Evolutionary conservation across 2,797 vertebrate species (phyloP).

Genomic region (Sebastes flavidus): DNA sequence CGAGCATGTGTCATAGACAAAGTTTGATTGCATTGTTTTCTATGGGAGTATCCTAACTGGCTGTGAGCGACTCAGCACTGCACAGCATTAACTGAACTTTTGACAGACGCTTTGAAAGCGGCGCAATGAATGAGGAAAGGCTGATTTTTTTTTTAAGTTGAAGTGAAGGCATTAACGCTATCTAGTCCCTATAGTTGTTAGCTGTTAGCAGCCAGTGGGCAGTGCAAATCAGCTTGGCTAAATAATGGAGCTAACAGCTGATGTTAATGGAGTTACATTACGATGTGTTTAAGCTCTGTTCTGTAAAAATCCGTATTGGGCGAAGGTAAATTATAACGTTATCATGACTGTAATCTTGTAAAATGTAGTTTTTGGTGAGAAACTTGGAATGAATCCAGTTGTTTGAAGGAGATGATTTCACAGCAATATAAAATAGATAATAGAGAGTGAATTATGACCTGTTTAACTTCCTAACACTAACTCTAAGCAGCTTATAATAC

Average conservation of each 20-base stretch:
- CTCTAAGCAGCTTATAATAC: background rate
- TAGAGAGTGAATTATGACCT: background rate
- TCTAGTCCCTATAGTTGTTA: background rate
- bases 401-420: background rate
- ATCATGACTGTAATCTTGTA: background rate
- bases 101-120: too few relatives aligned
- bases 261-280: background rate
- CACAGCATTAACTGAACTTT: too few relatives aligned
- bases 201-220: background rate
- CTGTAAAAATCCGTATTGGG: background rate
- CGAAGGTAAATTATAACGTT: background rate
- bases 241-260: background rate
- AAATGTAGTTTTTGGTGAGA: background rate
- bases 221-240: background rate
- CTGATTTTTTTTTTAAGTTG: too few relatives aligned
- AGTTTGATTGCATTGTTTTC: too few relatives aligned
- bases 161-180: too few relatives aligned
- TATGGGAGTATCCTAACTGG: too few relatives aligned
- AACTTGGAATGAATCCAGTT: too few relatives aligned
- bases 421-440: background rate
- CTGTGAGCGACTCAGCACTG: too few relatives aligned
- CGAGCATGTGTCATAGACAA: too few relatives aligned
- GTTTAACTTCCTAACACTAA: background rate
- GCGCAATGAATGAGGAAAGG: too few relatives aligned
- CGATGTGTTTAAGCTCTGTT: background rate